Evolutionary conservation across 2,113 vertebrate species (phyloP).

Genomic region (Girardinichthys multiradiatus): DNA sequence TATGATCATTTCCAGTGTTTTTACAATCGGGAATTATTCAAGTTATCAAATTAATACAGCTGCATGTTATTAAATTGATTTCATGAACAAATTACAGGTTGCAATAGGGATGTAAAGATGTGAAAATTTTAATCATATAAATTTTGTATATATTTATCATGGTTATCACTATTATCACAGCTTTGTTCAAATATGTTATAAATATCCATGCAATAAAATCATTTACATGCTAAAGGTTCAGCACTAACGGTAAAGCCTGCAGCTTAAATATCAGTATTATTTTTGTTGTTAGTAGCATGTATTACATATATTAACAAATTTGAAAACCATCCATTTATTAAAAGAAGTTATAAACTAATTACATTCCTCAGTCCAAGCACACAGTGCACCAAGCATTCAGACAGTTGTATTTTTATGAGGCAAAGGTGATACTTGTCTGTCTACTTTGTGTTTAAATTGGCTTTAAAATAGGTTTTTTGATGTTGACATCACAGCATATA

Average conservation of each 20-base stretch:
- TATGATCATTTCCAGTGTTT: neutral
- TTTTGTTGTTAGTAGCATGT: neutral
- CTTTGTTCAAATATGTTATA: neutral
- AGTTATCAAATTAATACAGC: neutral
- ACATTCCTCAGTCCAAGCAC: too few relatives aligned
- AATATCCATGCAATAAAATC: neutral
- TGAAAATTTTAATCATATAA: neutral
- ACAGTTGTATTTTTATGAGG: neutral
- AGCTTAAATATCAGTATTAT: neutral
- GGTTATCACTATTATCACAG: neutral
- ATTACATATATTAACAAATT: too few relatives aligned
- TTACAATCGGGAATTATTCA: neutral
- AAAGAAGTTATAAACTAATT: neutral
- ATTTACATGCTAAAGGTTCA: neutral
- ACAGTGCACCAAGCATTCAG: neutral
- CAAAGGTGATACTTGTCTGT: neutral
- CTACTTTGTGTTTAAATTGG: neutral
- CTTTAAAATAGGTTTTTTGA: neutral
- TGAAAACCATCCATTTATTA: neutral
- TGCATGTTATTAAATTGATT: neutral
- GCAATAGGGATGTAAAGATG: neutral
- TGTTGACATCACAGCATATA: neutral
- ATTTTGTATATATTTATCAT: neutral
- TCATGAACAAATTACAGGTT: neutral
- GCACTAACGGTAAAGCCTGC: neutral